These are phyloP conservation scores for Autographa pulchrina DNA, from an alignment of 2,888 invertebrate species.

Conservation along the genomic window DNA sequence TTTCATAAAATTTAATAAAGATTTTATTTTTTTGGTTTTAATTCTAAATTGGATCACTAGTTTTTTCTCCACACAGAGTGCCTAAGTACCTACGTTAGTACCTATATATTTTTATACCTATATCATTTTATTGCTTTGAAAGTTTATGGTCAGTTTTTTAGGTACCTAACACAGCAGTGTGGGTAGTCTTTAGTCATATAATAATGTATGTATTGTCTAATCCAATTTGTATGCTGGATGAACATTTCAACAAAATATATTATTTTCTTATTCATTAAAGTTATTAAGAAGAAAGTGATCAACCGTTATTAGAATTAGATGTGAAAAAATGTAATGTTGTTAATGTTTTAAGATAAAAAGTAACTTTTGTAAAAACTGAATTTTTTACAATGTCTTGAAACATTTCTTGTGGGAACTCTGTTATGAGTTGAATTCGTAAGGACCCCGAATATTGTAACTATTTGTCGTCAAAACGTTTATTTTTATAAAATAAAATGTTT, in stretches of 20 bases:
- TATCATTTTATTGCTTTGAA: conserved; percentile 28
- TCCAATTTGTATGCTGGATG: conserved; percentile 39
- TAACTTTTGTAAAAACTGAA: conserved; percentile 92
- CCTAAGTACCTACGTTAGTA: conserved; percentile 42
- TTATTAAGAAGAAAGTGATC: conserved; percentile 82
- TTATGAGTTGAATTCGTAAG: conserved; percentile 84
- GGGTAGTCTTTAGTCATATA: conserved; percentile 28
- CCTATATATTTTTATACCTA: conserved; percentile 22
- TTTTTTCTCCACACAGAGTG: conserved; percentile 38
- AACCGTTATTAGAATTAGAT: conserved; percentile 89
- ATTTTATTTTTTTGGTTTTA: not conserved
- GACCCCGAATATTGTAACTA: conserved; percentile 89
- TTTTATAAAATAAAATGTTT: conserved; percentile 90
- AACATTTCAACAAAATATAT: conserved; percentile 64
- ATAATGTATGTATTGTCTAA: conserved; percentile 25
- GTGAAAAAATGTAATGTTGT: conserved; percentile 89
- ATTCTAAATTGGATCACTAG: not conserved
- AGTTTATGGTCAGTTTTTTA: conserved; percentile 17
- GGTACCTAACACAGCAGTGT: conserved; percentile 54
- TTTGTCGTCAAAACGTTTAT: conserved; percentile 90
- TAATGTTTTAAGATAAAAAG: conserved; percentile 91
- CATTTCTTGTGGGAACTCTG: conserved; percentile 88
- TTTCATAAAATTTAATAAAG: not conserved
- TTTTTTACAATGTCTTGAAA: conserved; percentile 93
- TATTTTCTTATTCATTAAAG: conserved; percentile 85